phyloP scores from a whole-genome alignment of 92 coral and sea anemone genomes.

The Epizoanthus ramosus region DNA sequence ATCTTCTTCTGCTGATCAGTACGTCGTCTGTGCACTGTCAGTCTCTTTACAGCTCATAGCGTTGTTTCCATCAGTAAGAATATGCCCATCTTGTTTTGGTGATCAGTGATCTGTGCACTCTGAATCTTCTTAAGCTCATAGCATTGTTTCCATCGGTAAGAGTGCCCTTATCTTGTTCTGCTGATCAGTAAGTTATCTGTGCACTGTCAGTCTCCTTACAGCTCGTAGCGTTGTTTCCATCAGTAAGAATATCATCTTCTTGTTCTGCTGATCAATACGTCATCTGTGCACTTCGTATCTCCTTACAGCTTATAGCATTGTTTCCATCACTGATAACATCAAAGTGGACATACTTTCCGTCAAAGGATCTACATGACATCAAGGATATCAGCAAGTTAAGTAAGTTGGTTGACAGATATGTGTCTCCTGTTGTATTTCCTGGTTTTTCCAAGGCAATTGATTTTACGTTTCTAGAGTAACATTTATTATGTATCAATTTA shows the following conservation, averaged over 20 bases:
- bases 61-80: constrained; percentile 65
- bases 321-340: constrained; percentile 84
- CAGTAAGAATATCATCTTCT: constrained; percentile 50
- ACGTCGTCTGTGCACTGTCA: background rate
- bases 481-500: too few relatives aligned
- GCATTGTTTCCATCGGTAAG: background rate
- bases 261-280: background rate
- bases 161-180: background rate
- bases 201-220: constrained; percentile 15
- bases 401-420: constrained; percentile 36
- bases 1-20: background rate
- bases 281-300: background rate
- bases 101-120: too few relatives aligned
- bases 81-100: too few relatives aligned
- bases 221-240: constrained; percentile 82
- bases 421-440: background rate
- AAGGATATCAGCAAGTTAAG: constrained; percentile 79
- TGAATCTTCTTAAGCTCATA: too few relatives aligned
- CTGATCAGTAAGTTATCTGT: background rate
- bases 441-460: background rate
- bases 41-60: constrained; percentile 63
- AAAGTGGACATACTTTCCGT: constrained; percentile 81
- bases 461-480: too few relatives aligned
- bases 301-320: constrained; percentile 69
- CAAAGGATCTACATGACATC: constrained; percentile 75